A percentile compares a stretch with the other conserved stretches of the same genome.
Evolutionary conservation across 2,888 invertebrate species (phyloP).

Genomic region (Drosophila pseudotalamancana): DNA sequence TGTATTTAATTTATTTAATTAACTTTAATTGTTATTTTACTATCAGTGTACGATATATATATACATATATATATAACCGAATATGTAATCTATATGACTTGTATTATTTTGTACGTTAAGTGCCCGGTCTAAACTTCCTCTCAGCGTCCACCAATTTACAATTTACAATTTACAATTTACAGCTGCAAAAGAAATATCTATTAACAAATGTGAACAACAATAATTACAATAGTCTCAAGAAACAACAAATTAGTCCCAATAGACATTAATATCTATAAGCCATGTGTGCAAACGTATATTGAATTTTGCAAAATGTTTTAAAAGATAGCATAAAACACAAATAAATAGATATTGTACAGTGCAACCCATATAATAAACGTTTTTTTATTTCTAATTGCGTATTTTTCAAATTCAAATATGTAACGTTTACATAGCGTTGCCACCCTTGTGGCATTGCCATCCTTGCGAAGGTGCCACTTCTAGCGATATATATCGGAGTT

Average conservation of each 20-base stretch:
- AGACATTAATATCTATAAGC: constrained; percentile 28
- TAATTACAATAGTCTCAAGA: constrained; percentile 34
- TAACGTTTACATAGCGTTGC: neutral
- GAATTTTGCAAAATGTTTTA: constrained; percentile 19
- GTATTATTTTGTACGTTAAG: constrained; percentile 63
- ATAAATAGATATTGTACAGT: constrained; percentile 75
- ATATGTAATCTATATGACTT: constrained; percentile 57
- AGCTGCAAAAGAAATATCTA: neutral
- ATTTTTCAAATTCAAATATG: neutral
- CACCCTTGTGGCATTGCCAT: neutral
- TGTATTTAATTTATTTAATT: constrained; percentile 73
- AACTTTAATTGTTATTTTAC: constrained; percentile 68
- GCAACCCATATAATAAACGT: constrained; percentile 8
- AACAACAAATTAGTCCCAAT: constrained; percentile 6
- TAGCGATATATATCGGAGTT: neutral
- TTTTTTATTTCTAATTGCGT: neutral
- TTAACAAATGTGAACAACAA: constrained; percentile 28
- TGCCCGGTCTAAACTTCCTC: constrained; percentile 12
- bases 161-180: neutral
- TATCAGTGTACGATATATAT: constrained; percentile 44
- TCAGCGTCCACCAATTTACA: neutral
- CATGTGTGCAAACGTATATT: constrained; percentile 22
- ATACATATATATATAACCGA: constrained; percentile 18
- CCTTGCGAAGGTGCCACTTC: neutral
- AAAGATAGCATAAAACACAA: constrained; percentile 35